Evolutionary conservation across 37 sponge, comb jelly and placozoan species (phyloP), one percentile per base, ranked within the genome.

Genomic region (Chondrosia reniformis): DNA sequence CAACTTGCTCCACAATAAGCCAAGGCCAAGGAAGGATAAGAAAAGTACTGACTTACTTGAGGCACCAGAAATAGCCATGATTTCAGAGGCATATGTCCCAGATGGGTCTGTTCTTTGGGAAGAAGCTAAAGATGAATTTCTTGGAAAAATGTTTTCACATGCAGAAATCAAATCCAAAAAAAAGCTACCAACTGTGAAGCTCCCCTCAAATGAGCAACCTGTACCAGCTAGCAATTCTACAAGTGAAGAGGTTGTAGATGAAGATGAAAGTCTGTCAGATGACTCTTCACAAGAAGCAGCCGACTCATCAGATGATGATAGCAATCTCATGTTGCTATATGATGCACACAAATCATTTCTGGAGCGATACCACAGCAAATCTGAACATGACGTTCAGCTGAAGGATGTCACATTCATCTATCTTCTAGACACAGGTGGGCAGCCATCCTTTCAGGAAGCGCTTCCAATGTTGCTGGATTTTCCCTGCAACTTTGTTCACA

Each of bases 341-440:
- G 38, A 36, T 7, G 37, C 32, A 31, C 39, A 8, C 7, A 36
- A 31, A 19, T 66, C 67, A 66, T 8, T 5, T 4, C 38, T 66
- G 9, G 17, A 37, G 67, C 33, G 30, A 36, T 8, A 66, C 33
- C 31, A 8, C 30, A 39, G 38, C 17, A 34, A 1, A 3, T n/a
- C n/a, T n/a, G n/a, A n/a, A n/a, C 44, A 40, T 1, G 9, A 7
- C 17, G 17, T 69, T 1, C 2, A 39, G 4, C 43, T 69, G 5
- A 6, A 69, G 1, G 21, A 39, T 21, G 43, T 21, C n/a, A 40
- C 2, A 1, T 69, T 69, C 42, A 7, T 69, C 43, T 44, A 69
- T 25, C 10, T 69, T 41, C 32, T 69, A 8, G 72, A 69, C 36
- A 34, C 72, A 36, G 72, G 72, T 6, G 72, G 72, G 4, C 72